These are phyloP conservation scores for Protonemura montana DNA, from an alignment of 2,888 invertebrate genomes.

Conservation along the genomic window DNA sequence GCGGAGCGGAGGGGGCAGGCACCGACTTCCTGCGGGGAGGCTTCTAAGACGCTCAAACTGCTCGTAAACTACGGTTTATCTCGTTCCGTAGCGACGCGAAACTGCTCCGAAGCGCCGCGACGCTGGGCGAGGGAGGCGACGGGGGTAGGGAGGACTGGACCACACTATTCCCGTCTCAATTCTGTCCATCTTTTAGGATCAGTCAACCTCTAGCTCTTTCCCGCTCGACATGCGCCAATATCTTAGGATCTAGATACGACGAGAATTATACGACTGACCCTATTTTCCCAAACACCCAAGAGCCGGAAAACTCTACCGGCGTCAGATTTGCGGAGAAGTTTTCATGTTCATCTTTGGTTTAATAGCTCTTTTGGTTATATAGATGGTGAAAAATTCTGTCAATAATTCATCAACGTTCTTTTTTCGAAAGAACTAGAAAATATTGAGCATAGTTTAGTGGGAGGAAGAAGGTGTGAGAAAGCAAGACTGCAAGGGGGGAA, in stretches of 20 bases:
- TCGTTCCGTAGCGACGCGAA: conserved; percentile 31
- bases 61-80: conserved; percentile 47
- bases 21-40: not conserved
- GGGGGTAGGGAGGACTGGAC: not conserved
- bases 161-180: conserved; percentile 30
- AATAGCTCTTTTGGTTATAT: conserved; percentile 9
- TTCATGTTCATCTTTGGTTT: conserved; percentile 33
- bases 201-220: conserved; percentile 20
- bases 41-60: conserved; percentile 26
- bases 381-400: conserved; percentile 21
- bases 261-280: conserved; percentile 35
- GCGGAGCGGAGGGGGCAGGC: not conserved
- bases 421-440: conserved; percentile 4
- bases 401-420: conserved; percentile 38
- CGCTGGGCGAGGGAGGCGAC: not conserved
- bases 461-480: not conserved
- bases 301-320: conserved; percentile 1
- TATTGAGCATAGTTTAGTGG: conserved; percentile 27
- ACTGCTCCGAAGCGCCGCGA: conserved; percentile 14
- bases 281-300: conserved; percentile 32
- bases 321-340: conserved; percentile 26
- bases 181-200: conserved; percentile 38
- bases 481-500: not conserved
- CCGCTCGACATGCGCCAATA: conserved; percentile 20
- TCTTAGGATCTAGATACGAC: conserved; percentile 24